Evolutionary conservation across 2,113 vertebrate species (phyloP).

Genomic region (Toxotes jaculatrix): DNA sequence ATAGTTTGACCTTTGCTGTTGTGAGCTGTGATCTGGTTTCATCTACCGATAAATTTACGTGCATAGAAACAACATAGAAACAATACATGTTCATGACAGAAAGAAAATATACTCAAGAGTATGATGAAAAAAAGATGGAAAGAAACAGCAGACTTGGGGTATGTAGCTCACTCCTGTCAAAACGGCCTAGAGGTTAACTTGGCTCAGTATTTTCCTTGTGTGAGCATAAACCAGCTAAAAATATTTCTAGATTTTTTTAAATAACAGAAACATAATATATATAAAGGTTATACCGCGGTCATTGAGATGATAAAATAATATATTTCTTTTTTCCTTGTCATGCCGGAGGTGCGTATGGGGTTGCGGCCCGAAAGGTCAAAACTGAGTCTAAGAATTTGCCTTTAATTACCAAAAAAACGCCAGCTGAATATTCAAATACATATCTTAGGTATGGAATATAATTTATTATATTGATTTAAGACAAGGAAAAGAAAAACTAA

Average conservation of each 20-base stretch:
- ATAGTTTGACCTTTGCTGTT: conserved; percentile 67
- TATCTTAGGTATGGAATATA: background rate
- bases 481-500: background rate
- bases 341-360: background rate
- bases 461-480: background rate
- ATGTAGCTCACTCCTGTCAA: background rate
- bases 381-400: background rate
- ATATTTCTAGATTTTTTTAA: background rate
- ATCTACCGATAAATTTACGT: background rate
- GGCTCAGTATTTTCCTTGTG: background rate
- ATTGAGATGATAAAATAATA: background rate
- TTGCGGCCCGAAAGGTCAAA: conserved; percentile 40
- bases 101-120: background rate
- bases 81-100: background rate
- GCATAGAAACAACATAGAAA: background rate
- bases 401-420: background rate
- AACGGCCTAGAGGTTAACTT: background rate
- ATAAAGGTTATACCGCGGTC: background rate
- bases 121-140: background rate
- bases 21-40: background rate
- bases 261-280: background rate
- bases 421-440: background rate
- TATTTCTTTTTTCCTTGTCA: background rate
- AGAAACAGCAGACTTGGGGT: background rate
- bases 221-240: background rate